phyloP scores from a whole-genome alignment of 1,140 invertebrate species.

The Lucilia sericata region DNA sequence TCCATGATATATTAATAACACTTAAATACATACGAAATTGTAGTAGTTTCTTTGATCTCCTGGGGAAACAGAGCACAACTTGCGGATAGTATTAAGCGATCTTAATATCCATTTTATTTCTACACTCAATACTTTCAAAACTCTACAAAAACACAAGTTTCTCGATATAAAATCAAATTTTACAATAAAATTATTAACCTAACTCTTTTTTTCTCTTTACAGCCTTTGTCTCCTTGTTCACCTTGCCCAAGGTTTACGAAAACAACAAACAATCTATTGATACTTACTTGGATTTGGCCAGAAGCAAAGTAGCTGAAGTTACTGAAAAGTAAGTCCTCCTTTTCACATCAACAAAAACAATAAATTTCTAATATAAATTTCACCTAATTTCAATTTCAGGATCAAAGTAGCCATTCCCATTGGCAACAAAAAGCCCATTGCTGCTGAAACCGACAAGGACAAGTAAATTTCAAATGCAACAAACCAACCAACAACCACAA shows the following conservation, averaged over 20 bases:
- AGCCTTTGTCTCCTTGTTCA: constrained; percentile 94
- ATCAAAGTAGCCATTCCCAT: constrained; percentile 91
- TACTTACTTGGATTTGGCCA: constrained; percentile 88
- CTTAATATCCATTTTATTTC: too few relatives aligned
- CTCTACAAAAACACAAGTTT: too few relatives aligned
- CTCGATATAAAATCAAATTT: too few relatives aligned
- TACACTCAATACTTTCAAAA: too few relatives aligned
- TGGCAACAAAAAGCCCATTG: constrained; percentile 78
- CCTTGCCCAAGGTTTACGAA: constrained; percentile 97
- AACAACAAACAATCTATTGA: constrained; percentile 98
- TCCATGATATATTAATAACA: too few relatives aligned
- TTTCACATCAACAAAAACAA: constrained; percentile 27
- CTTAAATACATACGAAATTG: too few relatives aligned
- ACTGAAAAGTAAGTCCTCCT: constrained; percentile 81
- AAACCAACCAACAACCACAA: constrained; percentile 27
- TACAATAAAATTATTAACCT: too few relatives aligned
- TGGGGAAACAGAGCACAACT: too few relatives aligned
- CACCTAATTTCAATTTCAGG: constrained; percentile 74
- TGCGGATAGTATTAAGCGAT: too few relatives aligned
- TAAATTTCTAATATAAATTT: neutral
- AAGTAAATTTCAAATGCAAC: constrained; percentile 73
- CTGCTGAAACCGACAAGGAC: constrained; percentile 80
- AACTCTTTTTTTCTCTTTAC: constrained; percentile 63
- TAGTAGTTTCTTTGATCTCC: too few relatives aligned
- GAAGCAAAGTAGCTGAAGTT: constrained; percentile 89